Percentiles rank a stretch among this genome's conserved stretches.
Evolutionary conservation across 2,888 invertebrate species (phyloP).

Genomic region (Stenotaenia linearis): DNA sequence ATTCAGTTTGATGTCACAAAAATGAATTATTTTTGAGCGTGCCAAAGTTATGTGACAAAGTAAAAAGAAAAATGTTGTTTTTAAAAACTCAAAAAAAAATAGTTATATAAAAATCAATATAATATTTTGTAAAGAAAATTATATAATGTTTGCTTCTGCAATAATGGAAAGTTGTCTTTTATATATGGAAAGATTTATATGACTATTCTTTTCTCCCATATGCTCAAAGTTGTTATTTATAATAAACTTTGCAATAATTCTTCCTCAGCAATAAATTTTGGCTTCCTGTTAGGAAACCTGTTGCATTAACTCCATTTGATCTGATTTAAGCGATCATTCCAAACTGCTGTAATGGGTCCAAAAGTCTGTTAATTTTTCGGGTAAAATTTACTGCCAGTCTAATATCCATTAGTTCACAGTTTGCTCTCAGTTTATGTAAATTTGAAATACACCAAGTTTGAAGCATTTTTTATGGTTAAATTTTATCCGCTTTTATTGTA

Average conservation of each 20-base stretch:
- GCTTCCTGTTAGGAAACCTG: slow-evolving; percentile 18
- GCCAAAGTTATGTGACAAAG: background rate
- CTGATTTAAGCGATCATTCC: slow-evolving; percentile 15
- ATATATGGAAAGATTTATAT: background rate
- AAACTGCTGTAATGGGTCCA: slow-evolving; percentile 19
- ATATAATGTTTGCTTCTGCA: background rate
- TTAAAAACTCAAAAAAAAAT: background rate
- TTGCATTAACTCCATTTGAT: slow-evolving; percentile 10
- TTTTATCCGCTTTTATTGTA: background rate
- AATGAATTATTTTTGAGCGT: background rate
- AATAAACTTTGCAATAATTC: slow-evolving; percentile 10
- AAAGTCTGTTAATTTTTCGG: background rate
- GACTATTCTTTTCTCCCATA: background rate
- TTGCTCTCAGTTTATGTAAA: background rate
- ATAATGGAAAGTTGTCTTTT: background rate
- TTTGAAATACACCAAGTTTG: background rate
- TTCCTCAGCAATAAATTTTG: background rate
- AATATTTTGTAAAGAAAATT: background rate
- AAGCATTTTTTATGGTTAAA: background rate
- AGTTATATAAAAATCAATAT: background rate
- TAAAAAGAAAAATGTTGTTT: background rate
- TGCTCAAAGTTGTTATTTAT: slow-evolving; percentile 20
- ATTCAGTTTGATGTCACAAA: background rate
- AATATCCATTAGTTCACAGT: background rate
- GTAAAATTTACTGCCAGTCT: background rate